Base-by-base conservation (phyloP, 2,888 invertebrate genomes). In the Emmelina monodactyla region DNA sequence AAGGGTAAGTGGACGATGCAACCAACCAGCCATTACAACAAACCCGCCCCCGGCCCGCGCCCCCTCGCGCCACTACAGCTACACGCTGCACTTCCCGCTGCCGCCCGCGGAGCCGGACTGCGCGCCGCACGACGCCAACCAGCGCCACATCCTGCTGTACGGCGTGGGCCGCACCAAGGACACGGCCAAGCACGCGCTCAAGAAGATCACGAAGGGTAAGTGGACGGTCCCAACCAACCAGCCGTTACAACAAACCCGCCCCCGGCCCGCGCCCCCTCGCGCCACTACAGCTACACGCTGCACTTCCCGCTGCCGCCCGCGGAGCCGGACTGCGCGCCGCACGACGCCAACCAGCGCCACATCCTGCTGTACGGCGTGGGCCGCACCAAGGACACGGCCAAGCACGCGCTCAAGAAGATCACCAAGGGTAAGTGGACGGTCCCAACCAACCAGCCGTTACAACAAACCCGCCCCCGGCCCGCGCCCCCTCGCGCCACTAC, bases 321-420 rank as follows among this genome's bases (percentile, higher is more conserved):
- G 50, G 85, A 85, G 54, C 83, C 83, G 1, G 81, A 81, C 37
- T 75, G 76, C 50, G 64, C 87, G 31, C 88, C 89, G 40, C 97
- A 97, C 60, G 97, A 98, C 62, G 93, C 94, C 52, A 98, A 98
- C 78, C 98, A 99, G 68, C 83, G 99, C 0, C 93, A 97, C 55
- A 92, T 97, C 14, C 76, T 98, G 32, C 79, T 99, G 28, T 99
- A 96, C 58, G 98, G 99, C 6, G 96, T 97, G 1, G 97, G 96
- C n/a, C n/a, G n/a, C n/a, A n/a, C n/a, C n/a, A n/a, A n/a, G n/a
- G n/a, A n/a, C n/a, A n/a, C n/a, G n/a, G 92, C 93, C 0, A 82
- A 91, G 38, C 91, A 92, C 50, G 84, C 87, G 1, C 86, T 93
- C 1, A 93, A 92, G 57, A 92, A 91, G 62, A 88, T 92, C 82